Evolutionary conservation across 2,797 vertebrate genomes (phyloP), one percentile per base, ranked within the genome.

Genomic region (Pangasius krempfi): DNA sequence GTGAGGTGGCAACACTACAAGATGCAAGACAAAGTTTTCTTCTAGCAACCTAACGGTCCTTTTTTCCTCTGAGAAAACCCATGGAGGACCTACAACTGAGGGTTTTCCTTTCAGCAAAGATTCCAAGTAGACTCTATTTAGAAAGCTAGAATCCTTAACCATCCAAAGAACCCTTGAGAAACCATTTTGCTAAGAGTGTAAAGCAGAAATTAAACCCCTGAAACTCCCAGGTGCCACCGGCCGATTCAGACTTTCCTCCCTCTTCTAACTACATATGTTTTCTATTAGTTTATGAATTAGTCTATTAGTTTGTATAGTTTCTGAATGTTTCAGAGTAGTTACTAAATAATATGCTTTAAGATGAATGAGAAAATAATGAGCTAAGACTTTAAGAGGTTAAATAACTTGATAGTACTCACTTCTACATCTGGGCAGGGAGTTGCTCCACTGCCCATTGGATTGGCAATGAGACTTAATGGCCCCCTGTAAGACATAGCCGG

Each of bases 361-460:
- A 60, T 16, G 37, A 6, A 62, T 44, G 37, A 44, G 33, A 44
- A 44, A 62, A 62, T 62, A 82, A 80, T 37, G n/a, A 27, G 30
- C 0, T 33, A 25, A 47, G 37, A 27, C 25, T n/a, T 18, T 33
- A 52, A 18, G 16, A 76, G n/a, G 12, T n/a, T 79, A 62, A 54
- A 64, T 68, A 13, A 68, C 64, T 18, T 62, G 8, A 56, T 52
- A 64, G 47, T 12, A 97, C 98, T 97, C 93, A 99, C 99, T 97
- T 95, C 95, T 97, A 94, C 99, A 99, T 92, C 92, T 94, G 52
- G 99, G 98, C 78, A 99, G 94, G 50, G 92, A 0, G 84, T 98
- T 97, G 92, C 97, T 99, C 99, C 99, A 99, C 93, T 99, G 99
- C 0, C 98, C 98, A 0, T 96, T 99, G 91, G 97, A 93, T 92